Base-by-base conservation (phyloP, 2,888 invertebrate genomes). In the Spilosoma lubricipeda region DNA sequence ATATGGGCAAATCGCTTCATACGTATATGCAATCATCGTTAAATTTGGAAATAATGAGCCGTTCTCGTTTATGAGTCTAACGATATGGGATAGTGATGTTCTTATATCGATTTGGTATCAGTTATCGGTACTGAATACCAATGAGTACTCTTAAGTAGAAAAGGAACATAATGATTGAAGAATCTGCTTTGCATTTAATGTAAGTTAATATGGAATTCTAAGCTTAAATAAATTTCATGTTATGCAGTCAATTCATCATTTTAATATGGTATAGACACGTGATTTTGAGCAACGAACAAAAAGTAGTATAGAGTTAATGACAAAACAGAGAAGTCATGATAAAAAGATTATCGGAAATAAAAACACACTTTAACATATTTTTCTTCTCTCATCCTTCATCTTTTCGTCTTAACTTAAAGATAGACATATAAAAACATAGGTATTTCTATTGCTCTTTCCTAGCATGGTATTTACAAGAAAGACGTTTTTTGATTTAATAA, bases 31-130 rank as follows among this genome's bases (percentile, higher is more conserved):
- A 92, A 92, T 92, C 91, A 92, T 91, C 92, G 90, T 93, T 91
- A 92, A 92, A 90, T 91, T 90, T 88, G 89, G 88, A 90, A 91
- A 91, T 93, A 91, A 92, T 91, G 90, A 90, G 89, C 89, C 86
- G 85, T 87, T 88, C 86, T 81, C 87, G 86, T 92, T 93, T 92
- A 92, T 87, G 90, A 88, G 86, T 82, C 70, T 78, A 80, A 78
- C 85, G 84, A 89, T 87, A 85, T 85, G 76, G 75, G 78, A 70
- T 72, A 76, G 74, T 72, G 85, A 87, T 75, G 87, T 72, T 87
- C 77, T 39, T n/a, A 70, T 4, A 9, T 70, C 70, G 56, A 66
- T 66, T 56, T 48, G 18, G 33, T 71, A 33, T 48, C 71, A 39
- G 64, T 56, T n/a, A 11, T 42, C 27, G 70, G 23, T 63, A 70